Conservation (phyloP, 2,113 vertebrate genomes). For the Megaptera novaeangliae region DNA sequence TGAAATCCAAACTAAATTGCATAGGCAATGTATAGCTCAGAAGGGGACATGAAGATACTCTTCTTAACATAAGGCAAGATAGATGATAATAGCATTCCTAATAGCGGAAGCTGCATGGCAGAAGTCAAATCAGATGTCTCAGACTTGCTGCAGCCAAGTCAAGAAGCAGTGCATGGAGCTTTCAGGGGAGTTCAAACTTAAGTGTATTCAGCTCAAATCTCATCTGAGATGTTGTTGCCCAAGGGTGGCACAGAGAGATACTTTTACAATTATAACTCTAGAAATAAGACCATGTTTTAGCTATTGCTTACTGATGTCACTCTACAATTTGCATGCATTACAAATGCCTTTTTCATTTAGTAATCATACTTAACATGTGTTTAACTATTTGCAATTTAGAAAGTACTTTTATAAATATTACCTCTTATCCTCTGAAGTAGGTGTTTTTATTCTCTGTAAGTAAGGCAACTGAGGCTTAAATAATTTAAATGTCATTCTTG, state of each 20-base stretch:
- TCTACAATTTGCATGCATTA: not conserved
- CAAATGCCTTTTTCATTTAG: slow-evolving; percentile 11
- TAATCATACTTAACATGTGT: not conserved
- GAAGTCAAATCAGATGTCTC: not conserved
- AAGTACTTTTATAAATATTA: not conserved
- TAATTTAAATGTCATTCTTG: slow-evolving; percentile 34
- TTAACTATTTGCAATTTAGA: not conserved
- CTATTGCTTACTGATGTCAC: not conserved
- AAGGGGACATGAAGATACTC: not conserved
- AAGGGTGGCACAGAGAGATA: not conserved
- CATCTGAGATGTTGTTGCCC: not conserved
- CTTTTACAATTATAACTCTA: not conserved
- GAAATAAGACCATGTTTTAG: not conserved
- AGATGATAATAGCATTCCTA: not conserved
- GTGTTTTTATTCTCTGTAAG: not conserved
- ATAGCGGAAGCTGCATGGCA: not conserved
- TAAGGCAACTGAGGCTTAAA: slow-evolving; percentile 22
- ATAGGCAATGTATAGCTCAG: not conserved
- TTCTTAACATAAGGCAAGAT: not conserved
- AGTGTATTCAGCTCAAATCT: not conserved
- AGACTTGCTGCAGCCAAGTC: not conserved
- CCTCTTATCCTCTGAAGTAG: not conserved
- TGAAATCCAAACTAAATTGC: not conserved
- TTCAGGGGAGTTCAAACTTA: not conserved
- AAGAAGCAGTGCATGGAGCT: not conserved